Conservation (phyloP, 2,888 invertebrate species). For the Cactoblastis cactorum region DNA sequence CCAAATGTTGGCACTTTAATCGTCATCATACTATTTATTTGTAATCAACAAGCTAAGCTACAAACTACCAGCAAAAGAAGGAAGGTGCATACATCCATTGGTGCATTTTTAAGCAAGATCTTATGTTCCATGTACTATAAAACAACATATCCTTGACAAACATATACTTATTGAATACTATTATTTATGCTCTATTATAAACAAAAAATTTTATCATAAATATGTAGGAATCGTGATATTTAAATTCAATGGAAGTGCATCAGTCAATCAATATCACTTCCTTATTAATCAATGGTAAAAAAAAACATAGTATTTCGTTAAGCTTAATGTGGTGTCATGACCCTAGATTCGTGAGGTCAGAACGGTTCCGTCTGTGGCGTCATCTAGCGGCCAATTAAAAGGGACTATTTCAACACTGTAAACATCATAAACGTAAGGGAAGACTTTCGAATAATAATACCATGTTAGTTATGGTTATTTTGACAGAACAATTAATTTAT, state of each 20-base stretch:
- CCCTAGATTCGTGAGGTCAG: slow-evolving; percentile 7
- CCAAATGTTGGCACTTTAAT: too few species aligned
- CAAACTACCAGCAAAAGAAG: too few species aligned
- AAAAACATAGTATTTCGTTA: neutral
- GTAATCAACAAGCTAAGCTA: too few species aligned
- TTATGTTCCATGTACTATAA: too few species aligned
- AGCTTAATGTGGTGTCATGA: slow-evolving; percentile 8
- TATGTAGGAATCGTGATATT: neutral
- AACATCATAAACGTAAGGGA: neutral
- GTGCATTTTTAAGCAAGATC: too few species aligned
- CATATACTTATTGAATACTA: too few species aligned
- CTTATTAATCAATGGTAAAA: slow-evolving; percentile 4
- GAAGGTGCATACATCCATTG: too few species aligned
- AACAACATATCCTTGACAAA: too few species aligned
- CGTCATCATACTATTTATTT: too few species aligned
- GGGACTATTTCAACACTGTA: slow-evolving; percentile 8
- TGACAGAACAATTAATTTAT: too few species aligned
- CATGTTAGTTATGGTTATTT: neutral
- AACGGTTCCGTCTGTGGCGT: slow-evolving; percentile 17
- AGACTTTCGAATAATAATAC: neutral
- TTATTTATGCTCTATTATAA: too few species aligned
- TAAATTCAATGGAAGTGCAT: slow-evolving; percentile 4
- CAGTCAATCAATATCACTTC: slow-evolving; percentile 5
- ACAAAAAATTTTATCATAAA: neutral
- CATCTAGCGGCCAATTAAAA: slow-evolving; percentile 17